phyloP scores from a whole-genome alignment of 1,140 invertebrate species.

The Drosophila subobscura region DNA sequence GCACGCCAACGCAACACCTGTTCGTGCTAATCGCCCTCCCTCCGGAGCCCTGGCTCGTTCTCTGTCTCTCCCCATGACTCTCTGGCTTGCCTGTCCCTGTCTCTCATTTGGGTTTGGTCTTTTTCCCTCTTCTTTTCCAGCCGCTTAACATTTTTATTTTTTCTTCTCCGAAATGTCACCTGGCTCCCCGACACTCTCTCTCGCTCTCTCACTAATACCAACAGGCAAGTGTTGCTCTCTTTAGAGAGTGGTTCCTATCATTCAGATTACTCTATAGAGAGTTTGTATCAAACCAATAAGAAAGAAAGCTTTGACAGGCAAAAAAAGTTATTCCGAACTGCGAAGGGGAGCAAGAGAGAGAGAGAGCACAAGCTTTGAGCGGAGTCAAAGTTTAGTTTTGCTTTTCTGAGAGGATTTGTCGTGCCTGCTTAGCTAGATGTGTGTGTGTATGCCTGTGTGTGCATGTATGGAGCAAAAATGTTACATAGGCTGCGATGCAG shows the following conservation, averaged over 20 bases:
- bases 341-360: conserved; percentile 26
- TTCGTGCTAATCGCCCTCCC: conserved; percentile 23
- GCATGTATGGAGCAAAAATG: conserved; percentile 29
- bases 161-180: conserved; percentile 46
- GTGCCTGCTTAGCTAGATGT: background rate
- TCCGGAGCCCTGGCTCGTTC: conserved; percentile 8
- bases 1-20: conserved; percentile 54
- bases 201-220: conserved; percentile 25
- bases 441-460: background rate
- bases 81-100: conserved; percentile 11
- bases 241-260: conserved; percentile 22
- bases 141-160: conserved; percentile 19
- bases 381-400: background rate
- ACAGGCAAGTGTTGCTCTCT: conserved; percentile 17
- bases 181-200: conserved; percentile 17
- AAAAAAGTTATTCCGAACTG: conserved; percentile 23
- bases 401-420: conserved; percentile 33
- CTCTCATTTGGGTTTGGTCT: conserved; percentile 4
- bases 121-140: conserved; percentile 23
- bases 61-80: conserved; percentile 10
- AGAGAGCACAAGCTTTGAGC: conserved; percentile 33
- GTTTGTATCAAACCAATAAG: conserved; percentile 50
- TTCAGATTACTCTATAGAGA: conserved; percentile 27
- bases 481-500: conserved; percentile 36
- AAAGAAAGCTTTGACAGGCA: conserved; percentile 41